Evolutionary conservation across 2,888 invertebrate genomes (phyloP), one percentile per base, ranked within the genome.

Genomic region (Stenichneumon culpator): DNA sequence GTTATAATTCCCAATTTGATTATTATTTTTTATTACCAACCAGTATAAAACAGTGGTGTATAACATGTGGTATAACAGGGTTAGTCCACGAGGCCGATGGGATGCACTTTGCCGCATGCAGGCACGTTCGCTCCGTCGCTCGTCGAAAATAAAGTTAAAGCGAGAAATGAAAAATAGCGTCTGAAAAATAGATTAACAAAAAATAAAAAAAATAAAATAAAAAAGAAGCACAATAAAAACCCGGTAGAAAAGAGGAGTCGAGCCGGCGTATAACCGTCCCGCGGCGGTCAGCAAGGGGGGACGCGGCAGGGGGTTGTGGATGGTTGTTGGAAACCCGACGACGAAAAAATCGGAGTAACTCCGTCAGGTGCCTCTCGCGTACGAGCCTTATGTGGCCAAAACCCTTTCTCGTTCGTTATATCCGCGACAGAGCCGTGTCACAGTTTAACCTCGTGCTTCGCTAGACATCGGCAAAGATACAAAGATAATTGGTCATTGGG

Each of bases 401-500:
- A 85, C 82, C 85, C 84, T 82, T 75, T 79, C 74, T 63, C 78
- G 68, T 81, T 50, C 47, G 63, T 28, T 63, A 5, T 63, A 28
- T 28, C 32, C 52, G 68, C 57, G 52, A 65, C 25, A 52, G 19
- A 75, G 78, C 77, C 72, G 68, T 72, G 79, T 57, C 80, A 90
- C 91, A 91, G 90, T 92, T 92, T 91, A 91, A 89, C 82, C 77
- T 91, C 88, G 91, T 92, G 92, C 92, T 90, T 91, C 92, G 90
- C 88, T 92, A 91, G 89, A 92, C 92, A 93, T 93, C 88, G 93
- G 93, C 89, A 93, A 93, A 93, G 93, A 93, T 92, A 93, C 91
- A 90, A 90, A 90, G 92, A 93, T 93, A 93, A 93, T 93, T 93
- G 93, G 92, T 93, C 93, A 93, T 93, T 91, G 92, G 92, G 91